Percentiles rank a stretch among this genome's conserved stretches.
These are phyloP conservation scores for Calyptommatus sinebrachiatus DNA, from an alignment of 2,113 vertebrate species.

Conservation along the genomic window DNA sequence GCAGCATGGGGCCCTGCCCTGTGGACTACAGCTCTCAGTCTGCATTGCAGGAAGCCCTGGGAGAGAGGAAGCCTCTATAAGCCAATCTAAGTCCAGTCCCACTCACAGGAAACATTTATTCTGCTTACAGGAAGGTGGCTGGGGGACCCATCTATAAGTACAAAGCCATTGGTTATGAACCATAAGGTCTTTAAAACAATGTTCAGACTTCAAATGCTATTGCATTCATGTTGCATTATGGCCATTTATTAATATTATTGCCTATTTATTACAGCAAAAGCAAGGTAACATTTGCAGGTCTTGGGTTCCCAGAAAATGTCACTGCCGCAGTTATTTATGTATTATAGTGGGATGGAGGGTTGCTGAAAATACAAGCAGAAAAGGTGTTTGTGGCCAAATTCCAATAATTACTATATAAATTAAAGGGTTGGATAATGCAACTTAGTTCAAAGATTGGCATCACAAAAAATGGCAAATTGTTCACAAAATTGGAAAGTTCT, in stretches of 20 bases:
- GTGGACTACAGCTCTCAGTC: too few relatives aligned
- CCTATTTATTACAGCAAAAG: not conserved
- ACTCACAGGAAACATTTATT: too few relatives aligned
- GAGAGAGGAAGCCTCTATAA: too few relatives aligned
- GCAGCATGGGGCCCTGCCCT: too few relatives aligned
- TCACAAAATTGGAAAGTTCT: not conserved
- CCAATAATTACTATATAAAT: not conserved
- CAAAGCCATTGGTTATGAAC: not conserved
- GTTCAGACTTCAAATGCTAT: not conserved
- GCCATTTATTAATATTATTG: not conserved
- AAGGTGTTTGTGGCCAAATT: not conserved
- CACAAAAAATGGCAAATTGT: not conserved
- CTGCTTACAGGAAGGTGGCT: too few relatives aligned
- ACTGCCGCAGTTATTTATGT: constrained; percentile 33
- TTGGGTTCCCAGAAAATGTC: constrained; percentile 39
- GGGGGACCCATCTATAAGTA: not conserved
- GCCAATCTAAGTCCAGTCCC: too few relatives aligned
- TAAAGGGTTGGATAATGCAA: not conserved
- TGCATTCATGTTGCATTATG: not conserved
- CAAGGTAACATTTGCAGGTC: constrained; percentile 7
- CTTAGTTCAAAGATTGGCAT: not conserved
- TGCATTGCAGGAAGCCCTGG: too few relatives aligned
- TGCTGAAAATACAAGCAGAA: not conserved
- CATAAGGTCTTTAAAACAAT: not conserved
- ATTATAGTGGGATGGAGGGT: constrained; percentile 24